These are phyloP conservation scores for Pediacus dermestoides DNA, from an alignment of 2,888 invertebrate species.

Conservation along the genomic window DNA sequence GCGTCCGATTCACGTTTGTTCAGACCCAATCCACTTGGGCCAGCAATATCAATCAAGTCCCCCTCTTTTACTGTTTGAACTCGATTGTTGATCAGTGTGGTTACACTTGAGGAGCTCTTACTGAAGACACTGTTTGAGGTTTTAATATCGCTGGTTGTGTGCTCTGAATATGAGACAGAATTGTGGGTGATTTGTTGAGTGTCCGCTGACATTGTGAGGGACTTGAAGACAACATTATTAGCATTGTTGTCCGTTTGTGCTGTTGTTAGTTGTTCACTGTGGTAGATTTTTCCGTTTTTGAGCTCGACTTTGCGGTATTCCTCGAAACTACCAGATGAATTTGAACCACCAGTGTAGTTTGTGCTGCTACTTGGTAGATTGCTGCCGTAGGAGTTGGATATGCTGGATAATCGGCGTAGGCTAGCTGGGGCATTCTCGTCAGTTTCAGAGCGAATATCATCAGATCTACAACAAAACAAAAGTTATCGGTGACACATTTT, in stretches of 20 bases:
- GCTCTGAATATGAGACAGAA: slow-evolving; percentile 21
- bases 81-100: slow-evolving; percentile 30
- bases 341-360: no score
- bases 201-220: slow-evolving; percentile 25
- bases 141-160: slow-evolving; percentile 22
- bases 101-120: slow-evolving; percentile 18
- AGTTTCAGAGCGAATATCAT: slow-evolving; percentile 65
- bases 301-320: slow-evolving; percentile 32
- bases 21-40: slow-evolving; percentile 24
- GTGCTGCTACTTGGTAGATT: no score
- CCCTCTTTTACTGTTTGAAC: slow-evolving; percentile 22
- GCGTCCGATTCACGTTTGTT: slow-evolving; percentile 2
- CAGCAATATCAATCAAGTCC: slow-evolving; percentile 20
- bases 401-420: slow-evolving; percentile 25
- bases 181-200: slow-evolving; percentile 23
- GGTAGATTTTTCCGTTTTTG: slow-evolving; percentile 42
- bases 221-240: slow-evolving; percentile 41
- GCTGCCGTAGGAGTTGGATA: slow-evolving; percentile 22
- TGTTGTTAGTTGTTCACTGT: slow-evolving; percentile 46
- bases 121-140: no score
- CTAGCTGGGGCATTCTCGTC: slow-evolving; percentile 44
- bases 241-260: slow-evolving; percentile 51
- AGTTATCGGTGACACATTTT: no score
- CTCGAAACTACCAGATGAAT: slow-evolving; percentile 28
- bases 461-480: no score